Evolutionary conservation across 2,113 vertebrate genomes (phyloP).

Genomic region (Naja naja): DNA sequence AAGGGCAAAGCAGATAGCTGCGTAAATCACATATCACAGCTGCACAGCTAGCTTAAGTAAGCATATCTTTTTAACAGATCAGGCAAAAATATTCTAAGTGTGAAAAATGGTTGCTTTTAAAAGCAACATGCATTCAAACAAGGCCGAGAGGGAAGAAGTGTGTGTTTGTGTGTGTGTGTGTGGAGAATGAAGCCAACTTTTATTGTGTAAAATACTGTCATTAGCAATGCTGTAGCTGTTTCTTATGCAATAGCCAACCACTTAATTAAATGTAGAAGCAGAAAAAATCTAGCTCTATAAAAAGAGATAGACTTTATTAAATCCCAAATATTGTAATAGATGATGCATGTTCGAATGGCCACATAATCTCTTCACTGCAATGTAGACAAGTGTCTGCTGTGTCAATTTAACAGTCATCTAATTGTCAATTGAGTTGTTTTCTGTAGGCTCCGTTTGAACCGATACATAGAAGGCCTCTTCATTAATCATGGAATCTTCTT

Average conservation of each 20-base stretch:
- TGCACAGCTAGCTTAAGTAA: background rate
- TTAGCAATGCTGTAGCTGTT: background rate
- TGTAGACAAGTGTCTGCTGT: background rate
- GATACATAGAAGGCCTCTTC: background rate
- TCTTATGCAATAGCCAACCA: background rate
- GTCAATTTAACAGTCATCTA: background rate
- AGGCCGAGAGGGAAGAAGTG: background rate
- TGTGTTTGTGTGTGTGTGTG: too few relatives aligned
- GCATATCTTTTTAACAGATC: constrained; percentile 1
- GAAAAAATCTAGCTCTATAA: background rate
- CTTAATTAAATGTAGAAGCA: background rate
- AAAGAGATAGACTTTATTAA: background rate
- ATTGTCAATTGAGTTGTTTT: background rate
- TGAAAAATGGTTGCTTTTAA: constrained; percentile 22
- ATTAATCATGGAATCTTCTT: background rate
- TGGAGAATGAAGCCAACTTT: constrained; percentile 27
- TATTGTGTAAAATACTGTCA: background rate
- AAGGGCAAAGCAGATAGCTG: background rate
- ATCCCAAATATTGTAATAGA: background rate
- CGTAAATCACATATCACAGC: constrained; percentile 1
- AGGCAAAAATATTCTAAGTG: background rate
- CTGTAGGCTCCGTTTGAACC: background rate
- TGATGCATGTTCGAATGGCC: background rate
- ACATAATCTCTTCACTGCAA: background rate
- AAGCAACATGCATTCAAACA: constrained; percentile 14